Base-by-base conservation (phyloP, 2,113 vertebrate genomes). In the Crotalus tigris region DNA sequence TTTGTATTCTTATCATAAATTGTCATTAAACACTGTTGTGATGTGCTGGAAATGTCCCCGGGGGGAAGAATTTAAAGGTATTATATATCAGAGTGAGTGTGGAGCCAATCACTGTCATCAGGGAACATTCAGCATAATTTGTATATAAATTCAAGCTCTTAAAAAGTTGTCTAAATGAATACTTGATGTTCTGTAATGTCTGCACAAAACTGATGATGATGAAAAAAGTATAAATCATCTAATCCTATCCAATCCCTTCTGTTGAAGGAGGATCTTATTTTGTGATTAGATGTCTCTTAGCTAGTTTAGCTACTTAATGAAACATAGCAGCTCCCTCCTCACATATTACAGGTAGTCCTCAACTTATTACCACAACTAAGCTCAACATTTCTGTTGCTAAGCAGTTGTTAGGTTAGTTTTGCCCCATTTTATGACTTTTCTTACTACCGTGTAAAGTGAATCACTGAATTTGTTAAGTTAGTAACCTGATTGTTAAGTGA, bases 201-300 rank as follows among this genome's bases (percentile, higher is more conserved):
- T 92, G 91, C 89, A 94, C 94, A 95, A 94, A 39, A 95, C 93
- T 94, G 92, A 49, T 58, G 94, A 92, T n/a, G 94, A 96, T 54
- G 95, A 96, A 95, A 94, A 95, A 93, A 69, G n/a, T 93, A 97
- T 94, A 95, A 95, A 97, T 0, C 7, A 88, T 90, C 90, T 96
- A 95, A 95, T 96, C 93, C 90, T 55, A 55, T 88, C 61, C 94
- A 95, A 96, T 97, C 95, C 96, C 44, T 93, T 95, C 92, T 94
- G 95, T 90, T 93, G 94, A 96, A 95, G 24, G 1, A 94, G 91
- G 93, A 95, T 3, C 93, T 93, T 93, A 93, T 5, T 93, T 3
- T 64, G 17, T 29, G 93, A 94, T 95, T 92, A 17, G 23, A 21
- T 21, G 9, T 91, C 93, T 96, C 90, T 91, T 13, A 95, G 94